Base-by-base conservation (phyloP, 1,140 invertebrate species). In the Drosophila hydei region DNA sequence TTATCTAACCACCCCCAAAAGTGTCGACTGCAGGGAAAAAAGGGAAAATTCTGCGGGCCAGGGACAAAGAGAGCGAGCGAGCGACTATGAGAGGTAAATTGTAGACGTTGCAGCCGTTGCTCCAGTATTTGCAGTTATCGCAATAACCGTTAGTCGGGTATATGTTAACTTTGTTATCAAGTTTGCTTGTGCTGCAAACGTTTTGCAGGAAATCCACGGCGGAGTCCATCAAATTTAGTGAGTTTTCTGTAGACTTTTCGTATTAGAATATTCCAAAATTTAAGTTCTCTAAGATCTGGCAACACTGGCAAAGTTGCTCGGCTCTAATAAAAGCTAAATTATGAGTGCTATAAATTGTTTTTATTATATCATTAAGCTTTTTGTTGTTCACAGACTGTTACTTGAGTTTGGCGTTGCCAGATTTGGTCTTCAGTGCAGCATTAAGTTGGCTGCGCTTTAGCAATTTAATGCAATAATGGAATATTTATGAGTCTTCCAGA, bases 1-100 rank as follows among this genome's bases (percentile, higher is more conserved):
- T 87, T 88, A 87, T 87, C 81, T 88, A 87, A 81, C 81, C 81
- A 87, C 83, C 81, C 81, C 81, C 81, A 81, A 87, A 33, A 87
- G 81, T 87, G 81, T 88, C 77, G 81, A 81, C 81, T 85, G 80
- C 69, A 85, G 79, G 52, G 36, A 61, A 75, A 84, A 77, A 80
- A 71, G 72, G 80, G 75, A 87, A 87, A 87, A 88, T 81, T 60
- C 77, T 75, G 77, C 60, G 68, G 77, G 74, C 54, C 14, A 42
- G 36, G 14, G 38, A 42, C 1, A 21, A 36, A 33, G 54, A 14
- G 2, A 42, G 38, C 7, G 21, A 25, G 12, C 14, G 25, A 59
- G 52, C 54, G 59, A 18, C 19, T 16, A 6, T 42, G 59, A 64
- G 52, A 47, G 75, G 33, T 27, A 8, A 65, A 75, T 30, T 14